phyloP scores from a whole-genome alignment of 2,113 vertebrate genomes.

The Chelonoidis abingdonii region DNA sequence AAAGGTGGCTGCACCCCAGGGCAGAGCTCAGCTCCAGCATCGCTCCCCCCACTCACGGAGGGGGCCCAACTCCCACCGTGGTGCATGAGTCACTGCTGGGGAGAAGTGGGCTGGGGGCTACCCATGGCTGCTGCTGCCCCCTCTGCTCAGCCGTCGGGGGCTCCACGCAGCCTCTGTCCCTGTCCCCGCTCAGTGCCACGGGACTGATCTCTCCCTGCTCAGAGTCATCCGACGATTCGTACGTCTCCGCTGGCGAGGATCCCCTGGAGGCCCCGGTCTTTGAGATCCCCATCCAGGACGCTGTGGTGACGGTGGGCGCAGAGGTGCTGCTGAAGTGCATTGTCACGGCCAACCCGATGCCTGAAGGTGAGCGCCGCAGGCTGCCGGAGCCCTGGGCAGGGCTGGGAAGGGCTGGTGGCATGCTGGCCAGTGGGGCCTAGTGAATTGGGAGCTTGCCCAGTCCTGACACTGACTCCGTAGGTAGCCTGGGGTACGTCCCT shows the following conservation, averaged over 20 bases:
- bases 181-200: fast-evolving
- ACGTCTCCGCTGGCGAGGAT: slow-evolving; percentile 95
- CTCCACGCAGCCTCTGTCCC: fast-evolving
- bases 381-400: fast-evolving
- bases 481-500: fast-evolving
- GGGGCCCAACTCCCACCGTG: not conserved
- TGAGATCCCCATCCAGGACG: slow-evolving; percentile 91
- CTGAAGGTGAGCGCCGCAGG: slow-evolving; percentile 84
- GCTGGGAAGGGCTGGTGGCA: not conserved
- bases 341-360: slow-evolving; percentile 89
- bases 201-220: slow-evolving; percentile 28
- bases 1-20: not conserved
- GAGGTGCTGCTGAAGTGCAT: slow-evolving; percentile 93
- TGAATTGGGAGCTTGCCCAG: too few species aligned
- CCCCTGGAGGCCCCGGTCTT: slow-evolving; percentile 94
- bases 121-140: not conserved
- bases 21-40: too few species aligned
- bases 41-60: not conserved
- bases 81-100: not conserved
- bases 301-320: slow-evolving; percentile 81
- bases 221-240: slow-evolving; percentile 98
- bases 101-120: not conserved
- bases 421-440: not conserved
- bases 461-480: not conserved
- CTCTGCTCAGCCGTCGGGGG: not conserved